Base-by-base conservation (phyloP, 2,888 invertebrate species). In the Drosophila dives region DNA sequence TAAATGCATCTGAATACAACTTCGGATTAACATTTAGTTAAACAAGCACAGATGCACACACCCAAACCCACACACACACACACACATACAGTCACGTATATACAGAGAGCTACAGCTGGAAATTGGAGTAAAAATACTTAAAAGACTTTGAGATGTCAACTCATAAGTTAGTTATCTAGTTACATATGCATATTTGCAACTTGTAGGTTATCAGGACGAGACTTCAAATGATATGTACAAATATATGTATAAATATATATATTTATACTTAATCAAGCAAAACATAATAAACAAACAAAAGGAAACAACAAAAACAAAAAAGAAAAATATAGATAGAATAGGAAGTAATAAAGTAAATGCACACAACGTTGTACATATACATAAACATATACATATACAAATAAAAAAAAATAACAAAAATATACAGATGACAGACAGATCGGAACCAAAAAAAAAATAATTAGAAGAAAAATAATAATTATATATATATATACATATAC, bases 211-310 rank as follows among this genome's bases (percentile, higher is more conserved):
- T 55, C 26, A 62, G 48, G 59, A 70, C 51, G 55, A 56, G 40
- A 26, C 26, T 36, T 48, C 56, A 34, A 45, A 50, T 34, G 45
- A 38, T 51, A 54, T 29, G 26, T 55, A 55, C 38, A 55, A 26
- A 32, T 50, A 32, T 64, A 45, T 59, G 54, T 53, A 48, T 63
- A 49, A 40, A 42, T 61, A 55, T 58, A 42, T 51, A 67, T 20
- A 54, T 55, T 38, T 53, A 34, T 51, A 51, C 50, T 0, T 33
- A 48, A 76, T 32, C 66, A 72, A 69, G 45, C 62, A 79, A n/a
- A n/a, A n/a, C n/a, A 76, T 65, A 69, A 70, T 63, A 75, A 34
- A 40, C 15, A 69, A 65, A 45, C 45, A 72, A 76, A 49, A 58
- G 45, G 56, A 56, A 54, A 66, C 58, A 54, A 62, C 51, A 66